These are phyloP conservation scores for Dasypolia templi DNA, from an alignment of 2,888 invertebrate genomes.

Conservation along the genomic window DNA sequence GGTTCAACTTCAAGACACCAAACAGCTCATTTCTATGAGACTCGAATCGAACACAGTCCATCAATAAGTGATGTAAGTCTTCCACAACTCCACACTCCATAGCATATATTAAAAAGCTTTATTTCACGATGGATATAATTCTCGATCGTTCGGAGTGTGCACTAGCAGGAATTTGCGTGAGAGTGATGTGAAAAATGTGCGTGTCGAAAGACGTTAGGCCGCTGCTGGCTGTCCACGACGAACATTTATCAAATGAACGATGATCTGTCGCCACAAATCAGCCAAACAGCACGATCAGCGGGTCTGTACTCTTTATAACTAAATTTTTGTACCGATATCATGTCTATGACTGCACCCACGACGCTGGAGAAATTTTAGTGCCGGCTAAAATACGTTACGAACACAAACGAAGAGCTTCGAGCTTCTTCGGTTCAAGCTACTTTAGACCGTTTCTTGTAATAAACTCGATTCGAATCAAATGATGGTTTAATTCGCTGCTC, in stretches of 20 bases:
- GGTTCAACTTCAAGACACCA: no score
- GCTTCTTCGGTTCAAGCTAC: conserved; percentile 15
- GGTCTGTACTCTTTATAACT: conserved; percentile 29
- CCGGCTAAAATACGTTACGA: conserved; percentile 17
- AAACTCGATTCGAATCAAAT: conserved; percentile 47
- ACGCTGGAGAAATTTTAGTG: conserved; percentile 20
- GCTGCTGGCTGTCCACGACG: conserved; percentile 42
- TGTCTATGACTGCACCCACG: conserved; percentile 15
- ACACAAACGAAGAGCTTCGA: conserved; percentile 17
- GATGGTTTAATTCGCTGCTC: conserved; percentile 47
- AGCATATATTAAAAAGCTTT: conserved; percentile 20
- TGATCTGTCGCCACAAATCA: conserved; percentile 59
- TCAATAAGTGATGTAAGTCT: no score
- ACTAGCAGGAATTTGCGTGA: conserved; percentile 59
- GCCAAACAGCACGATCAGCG: conserved; percentile 38
- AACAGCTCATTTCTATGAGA: no score
- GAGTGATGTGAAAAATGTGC: conserved; percentile 61
- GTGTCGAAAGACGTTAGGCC: conserved; percentile 60
- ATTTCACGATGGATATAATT: conserved; percentile 17
- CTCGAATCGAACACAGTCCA: no score
- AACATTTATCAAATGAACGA: conserved; percentile 57
- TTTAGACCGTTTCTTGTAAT: conserved; percentile 22
- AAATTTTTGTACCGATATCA: conserved; percentile 25
- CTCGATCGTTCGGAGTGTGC: conserved; percentile 12
- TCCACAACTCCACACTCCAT: no score